Evolutionary conservation across 2,888 invertebrate species (phyloP).

Genomic region (Biston betularia): DNA sequence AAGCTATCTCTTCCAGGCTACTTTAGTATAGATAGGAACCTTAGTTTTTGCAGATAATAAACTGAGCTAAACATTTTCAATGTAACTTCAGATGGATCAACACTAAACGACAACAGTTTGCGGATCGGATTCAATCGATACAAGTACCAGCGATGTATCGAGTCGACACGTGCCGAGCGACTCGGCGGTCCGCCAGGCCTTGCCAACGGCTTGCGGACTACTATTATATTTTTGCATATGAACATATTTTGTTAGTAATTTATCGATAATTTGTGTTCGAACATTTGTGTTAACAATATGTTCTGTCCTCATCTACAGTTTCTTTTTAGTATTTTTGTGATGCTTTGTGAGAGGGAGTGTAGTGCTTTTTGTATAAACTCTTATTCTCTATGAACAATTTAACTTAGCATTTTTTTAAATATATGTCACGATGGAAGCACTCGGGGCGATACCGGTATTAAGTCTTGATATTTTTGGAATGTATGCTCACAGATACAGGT

Average conservation of each 20-base stretch:
- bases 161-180: conserved; percentile 48
- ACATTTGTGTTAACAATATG: conserved; percentile 71
- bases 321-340: conserved; percentile 79
- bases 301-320: conserved; percentile 67
- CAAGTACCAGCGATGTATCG: conserved; percentile 60
- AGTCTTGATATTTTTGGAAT: conserved; percentile 22
- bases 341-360: conserved; percentile 66
- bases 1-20: no score
- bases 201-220: conserved; percentile 48
- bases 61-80: not conserved
- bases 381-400: conserved; percentile 49
- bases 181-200: conserved; percentile 36
- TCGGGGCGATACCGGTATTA: conserved; percentile 12
- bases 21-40: no score
- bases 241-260: conserved; percentile 82
- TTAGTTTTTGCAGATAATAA: not conserved
- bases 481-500: conserved; percentile 14
- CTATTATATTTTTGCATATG: conserved; percentile 64
- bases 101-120: conserved; percentile 66
- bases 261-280: conserved; percentile 75
- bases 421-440: conserved; percentile 31
- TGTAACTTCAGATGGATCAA: conserved; percentile 77
- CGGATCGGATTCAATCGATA: conserved; percentile 54
- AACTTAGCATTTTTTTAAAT: conserved; percentile 47
- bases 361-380: conserved; percentile 59